Percentiles rank a stretch among this genome's conserved stretches.
Conservation (phyloP, 2,888 invertebrate genomes). For the Stegana nigrithorax region DNA sequence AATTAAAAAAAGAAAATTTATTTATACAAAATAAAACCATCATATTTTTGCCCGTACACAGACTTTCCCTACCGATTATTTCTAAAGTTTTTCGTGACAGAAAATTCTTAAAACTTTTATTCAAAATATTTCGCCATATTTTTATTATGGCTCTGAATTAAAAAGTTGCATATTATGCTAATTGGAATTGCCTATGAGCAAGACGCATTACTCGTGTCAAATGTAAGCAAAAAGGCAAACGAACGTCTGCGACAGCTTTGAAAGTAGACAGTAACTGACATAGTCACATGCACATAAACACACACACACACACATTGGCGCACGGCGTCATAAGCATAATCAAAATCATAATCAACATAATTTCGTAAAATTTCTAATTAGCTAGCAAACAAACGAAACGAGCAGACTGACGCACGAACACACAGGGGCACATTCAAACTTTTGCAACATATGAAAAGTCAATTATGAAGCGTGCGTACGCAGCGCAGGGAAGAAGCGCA, state of each 20-base stretch:
- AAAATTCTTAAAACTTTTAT: no score
- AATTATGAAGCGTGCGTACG: constrained; percentile 44
- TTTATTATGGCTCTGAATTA: no score
- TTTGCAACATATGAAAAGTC: constrained; percentile 57
- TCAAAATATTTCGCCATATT: no score
- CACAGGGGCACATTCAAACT: constrained; percentile 9
- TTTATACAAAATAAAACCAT: no score
- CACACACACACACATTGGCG: background rate
- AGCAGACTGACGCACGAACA: background rate
- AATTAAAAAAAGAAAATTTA: no score
- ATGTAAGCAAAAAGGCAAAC: no score
- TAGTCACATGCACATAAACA: background rate
- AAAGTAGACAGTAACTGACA: background rate
- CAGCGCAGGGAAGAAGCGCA: constrained; percentile 3
- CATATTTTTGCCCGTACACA: no score
- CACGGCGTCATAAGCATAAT: background rate
- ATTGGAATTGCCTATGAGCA: no score
- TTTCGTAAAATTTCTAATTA: constrained; percentile 13
- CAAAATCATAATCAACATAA: constrained; percentile 7
- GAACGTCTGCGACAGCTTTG: background rate
- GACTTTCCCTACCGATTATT: no score
- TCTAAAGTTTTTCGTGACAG: no score
- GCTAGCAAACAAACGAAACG: background rate
- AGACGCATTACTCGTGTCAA: no score
- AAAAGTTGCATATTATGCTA: no score